phyloP scores from a whole-genome alignment of 2,113 vertebrate species.

The Archilochus colubris region DNA sequence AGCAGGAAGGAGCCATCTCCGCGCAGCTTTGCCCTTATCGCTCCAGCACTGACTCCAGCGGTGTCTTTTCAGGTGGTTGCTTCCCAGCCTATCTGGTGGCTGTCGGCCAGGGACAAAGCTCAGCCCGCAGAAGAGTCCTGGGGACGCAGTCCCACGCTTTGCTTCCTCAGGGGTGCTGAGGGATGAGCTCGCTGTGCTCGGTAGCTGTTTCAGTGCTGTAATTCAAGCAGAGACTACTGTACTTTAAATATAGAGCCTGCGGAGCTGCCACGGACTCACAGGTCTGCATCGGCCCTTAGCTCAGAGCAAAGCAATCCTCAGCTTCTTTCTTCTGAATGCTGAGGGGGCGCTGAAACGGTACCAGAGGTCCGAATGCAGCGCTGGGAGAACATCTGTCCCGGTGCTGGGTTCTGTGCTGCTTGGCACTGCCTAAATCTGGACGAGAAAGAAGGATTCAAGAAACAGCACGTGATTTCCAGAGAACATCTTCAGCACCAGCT shows the following conservation, averaged over 20 bases:
- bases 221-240: constrained; percentile 23
- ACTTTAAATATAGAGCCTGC: background rate
- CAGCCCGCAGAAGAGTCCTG: background rate
- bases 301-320: background rate
- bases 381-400: background rate
- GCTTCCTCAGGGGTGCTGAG: background rate
- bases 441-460: background rate
- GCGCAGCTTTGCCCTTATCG: background rate
- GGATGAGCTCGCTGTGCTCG: background rate
- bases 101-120: background rate
- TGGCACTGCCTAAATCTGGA: background rate
- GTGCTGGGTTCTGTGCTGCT: background rate
- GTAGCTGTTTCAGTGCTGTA: background rate
- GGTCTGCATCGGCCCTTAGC: background rate
- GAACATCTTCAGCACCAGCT: background rate
- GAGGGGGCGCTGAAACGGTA: background rate
- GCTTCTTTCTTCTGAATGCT: background rate
- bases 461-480: background rate
- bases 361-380: background rate
- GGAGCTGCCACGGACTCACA: background rate
- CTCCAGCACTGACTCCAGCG: background rate
- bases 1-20: background rate
- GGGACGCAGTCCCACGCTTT: background rate
- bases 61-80: background rate
- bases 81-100: background rate